These are phyloP conservation scores for Dufourea novaeangliae DNA, from an alignment of 1,140 invertebrate species.

Conservation along the genomic window DNA sequence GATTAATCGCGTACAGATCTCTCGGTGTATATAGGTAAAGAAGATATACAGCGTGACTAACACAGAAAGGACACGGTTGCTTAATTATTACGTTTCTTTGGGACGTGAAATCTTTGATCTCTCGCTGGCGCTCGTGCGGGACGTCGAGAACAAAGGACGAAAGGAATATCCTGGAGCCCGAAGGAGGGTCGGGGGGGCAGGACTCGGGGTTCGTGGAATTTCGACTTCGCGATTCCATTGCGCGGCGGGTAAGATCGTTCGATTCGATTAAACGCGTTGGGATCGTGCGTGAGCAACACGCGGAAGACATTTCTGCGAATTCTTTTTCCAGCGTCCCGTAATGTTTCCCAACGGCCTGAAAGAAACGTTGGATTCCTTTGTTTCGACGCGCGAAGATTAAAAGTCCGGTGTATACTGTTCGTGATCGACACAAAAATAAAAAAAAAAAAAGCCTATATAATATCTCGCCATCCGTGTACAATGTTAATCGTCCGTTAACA, in stretches of 20 bases:
- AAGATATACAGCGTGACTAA: background rate
- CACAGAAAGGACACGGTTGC: constrained; percentile 24
- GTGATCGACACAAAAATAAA: background rate
- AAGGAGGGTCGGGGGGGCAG: constrained; percentile 28
- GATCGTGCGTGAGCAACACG: constrained; percentile 44
- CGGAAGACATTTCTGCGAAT: constrained; percentile 52
- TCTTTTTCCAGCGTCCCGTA: constrained; percentile 30
- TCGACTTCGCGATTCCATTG: constrained; percentile 44
- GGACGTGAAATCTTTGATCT: constrained; percentile 67
- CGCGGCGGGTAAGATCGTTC: constrained; percentile 47
- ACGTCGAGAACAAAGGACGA: constrained; percentile 49
- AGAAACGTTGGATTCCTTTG: background rate
- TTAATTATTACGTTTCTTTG: constrained; percentile 74
- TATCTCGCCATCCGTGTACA: too few relatives aligned
- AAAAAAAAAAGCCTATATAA: too few relatives aligned
- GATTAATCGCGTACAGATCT: background rate
- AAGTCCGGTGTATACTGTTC: background rate
- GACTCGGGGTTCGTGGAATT: constrained; percentile 30
- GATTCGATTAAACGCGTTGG: constrained; percentile 48
- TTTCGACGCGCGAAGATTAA: background rate
- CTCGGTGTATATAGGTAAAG: background rate
- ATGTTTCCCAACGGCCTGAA: background rate
- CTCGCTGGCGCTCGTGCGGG: constrained; percentile 17
- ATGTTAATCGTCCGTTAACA: too few relatives aligned
- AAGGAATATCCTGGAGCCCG: constrained; percentile 44